These are phyloP conservation scores for Periophthalmus modestus DNA, from an alignment of 2,113 vertebrate species.

Conservation along the genomic window DNA sequence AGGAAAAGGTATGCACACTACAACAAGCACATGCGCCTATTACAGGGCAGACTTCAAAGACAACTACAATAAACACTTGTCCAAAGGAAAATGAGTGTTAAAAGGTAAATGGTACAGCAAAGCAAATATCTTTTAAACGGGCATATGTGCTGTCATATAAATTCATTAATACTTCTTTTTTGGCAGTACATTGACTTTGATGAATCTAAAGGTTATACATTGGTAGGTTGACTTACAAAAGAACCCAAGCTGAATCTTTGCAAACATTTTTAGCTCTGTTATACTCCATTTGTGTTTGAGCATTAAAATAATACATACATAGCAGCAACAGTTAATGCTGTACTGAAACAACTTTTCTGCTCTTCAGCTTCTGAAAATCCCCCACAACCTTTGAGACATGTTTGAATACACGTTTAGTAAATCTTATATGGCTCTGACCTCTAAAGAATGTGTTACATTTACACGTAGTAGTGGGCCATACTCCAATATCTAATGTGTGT, in stretches of 20 bases:
- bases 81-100: neutral
- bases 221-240: neutral
- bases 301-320: too few species aligned
- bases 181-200: neutral
- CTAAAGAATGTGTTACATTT: conserved; percentile 19
- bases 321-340: too few species aligned
- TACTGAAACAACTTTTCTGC: neutral
- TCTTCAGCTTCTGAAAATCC: neutral
- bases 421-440: conserved; percentile 16
- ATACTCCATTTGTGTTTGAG: too few species aligned
- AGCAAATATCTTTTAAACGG: neutral
- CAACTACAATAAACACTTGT: neutral
- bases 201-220: neutral
- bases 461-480: conserved; percentile 36
- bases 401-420: conserved; percentile 14
- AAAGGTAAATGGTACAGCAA: neutral
- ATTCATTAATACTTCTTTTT: neutral
- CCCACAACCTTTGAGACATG: neutral
- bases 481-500: conserved; percentile 43
- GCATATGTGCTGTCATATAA: neutral
- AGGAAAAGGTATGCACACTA: conserved; percentile 36
- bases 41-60: neutral
- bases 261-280: too few species aligned
- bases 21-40: conserved; percentile 12
- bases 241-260: neutral